A percentile compares a stretch with the other conserved stretches of the same genome.
Conservation (phyloP, 2,888 invertebrate species). For the Pardosa pseudoannulata region DNA sequence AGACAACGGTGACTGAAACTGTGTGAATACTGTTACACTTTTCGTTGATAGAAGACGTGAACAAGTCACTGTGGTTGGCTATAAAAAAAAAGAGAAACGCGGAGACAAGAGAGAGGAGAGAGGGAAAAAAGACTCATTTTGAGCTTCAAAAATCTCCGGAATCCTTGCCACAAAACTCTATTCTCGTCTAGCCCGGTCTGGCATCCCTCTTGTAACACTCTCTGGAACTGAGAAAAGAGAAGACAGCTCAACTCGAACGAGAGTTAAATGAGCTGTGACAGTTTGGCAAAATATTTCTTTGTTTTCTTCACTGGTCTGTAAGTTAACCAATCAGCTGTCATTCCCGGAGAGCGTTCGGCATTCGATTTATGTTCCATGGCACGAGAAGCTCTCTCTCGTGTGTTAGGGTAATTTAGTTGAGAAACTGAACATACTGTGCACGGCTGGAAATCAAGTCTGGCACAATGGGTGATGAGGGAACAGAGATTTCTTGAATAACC, state of each 20-base stretch:
- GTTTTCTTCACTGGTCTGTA: not conserved
- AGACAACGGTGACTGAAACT: not conserved
- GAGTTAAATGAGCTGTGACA: conserved; percentile 35
- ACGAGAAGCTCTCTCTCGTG: not conserved
- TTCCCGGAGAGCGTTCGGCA: not conserved
- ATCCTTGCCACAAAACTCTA: not conserved
- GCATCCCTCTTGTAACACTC: not conserved
- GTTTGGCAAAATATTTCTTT: conserved; percentile 32
- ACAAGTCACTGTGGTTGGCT: not conserved
- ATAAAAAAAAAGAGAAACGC: not conserved
- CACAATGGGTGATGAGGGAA: not conserved
- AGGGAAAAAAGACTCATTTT: conserved; percentile 5
- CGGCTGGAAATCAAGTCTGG: not conserved
- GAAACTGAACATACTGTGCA: not conserved
- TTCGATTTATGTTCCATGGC: not conserved
- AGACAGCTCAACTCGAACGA: not conserved
- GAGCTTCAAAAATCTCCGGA: not conserved
- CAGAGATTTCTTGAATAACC: not conserved
- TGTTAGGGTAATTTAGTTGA: not conserved
- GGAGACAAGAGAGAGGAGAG: too few relatives aligned
- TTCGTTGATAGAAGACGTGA: not conserved
- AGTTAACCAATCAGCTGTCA: conserved; percentile 6
- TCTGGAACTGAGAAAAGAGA: not conserved
- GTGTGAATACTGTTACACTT: not conserved
- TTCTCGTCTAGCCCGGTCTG: not conserved